Percentiles rank a stretch among this genome's conserved stretches.
These are phyloP conservation scores for Protula sp. DNA, from an alignment of 2,888 invertebrate genomes.

Conservation along the genomic window DNA sequence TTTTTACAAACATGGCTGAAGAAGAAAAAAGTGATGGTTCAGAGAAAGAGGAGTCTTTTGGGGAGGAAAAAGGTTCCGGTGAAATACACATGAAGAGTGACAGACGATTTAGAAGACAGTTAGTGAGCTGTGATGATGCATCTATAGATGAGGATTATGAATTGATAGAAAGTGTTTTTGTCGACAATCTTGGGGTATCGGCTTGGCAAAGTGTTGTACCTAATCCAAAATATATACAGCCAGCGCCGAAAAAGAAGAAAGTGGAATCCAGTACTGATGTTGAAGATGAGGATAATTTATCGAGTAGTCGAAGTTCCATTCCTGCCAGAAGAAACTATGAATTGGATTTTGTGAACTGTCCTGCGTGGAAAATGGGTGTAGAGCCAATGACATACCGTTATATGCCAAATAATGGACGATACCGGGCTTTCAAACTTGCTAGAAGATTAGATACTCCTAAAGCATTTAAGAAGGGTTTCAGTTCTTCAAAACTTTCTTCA, in stretches of 20 bases:
- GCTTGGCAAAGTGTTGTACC: neutral
- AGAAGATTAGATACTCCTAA: slow-evolving; percentile 21
- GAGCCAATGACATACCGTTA: slow-evolving; percentile 43
- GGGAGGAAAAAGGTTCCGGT: too few relatives aligned
- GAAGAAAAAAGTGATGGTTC: too few relatives aligned
- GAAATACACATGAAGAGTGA: too few relatives aligned
- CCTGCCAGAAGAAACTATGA: neutral
- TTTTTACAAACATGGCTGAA: too few relatives aligned
- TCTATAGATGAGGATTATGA: too few relatives aligned
- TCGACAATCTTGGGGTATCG: too few relatives aligned
- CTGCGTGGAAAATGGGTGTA: slow-evolving; percentile 37
- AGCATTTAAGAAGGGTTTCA: neutral
- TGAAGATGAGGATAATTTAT: neutral
- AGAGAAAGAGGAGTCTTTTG: too few relatives aligned
- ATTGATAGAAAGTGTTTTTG: too few relatives aligned
- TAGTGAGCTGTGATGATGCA: too few relatives aligned
- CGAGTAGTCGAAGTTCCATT: too few relatives aligned
- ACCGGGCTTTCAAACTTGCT: slow-evolving; percentile 34
- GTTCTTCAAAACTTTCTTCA: slow-evolving; percentile 6
- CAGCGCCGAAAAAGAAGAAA: neutral
- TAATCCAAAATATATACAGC: neutral
- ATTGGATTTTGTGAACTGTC: slow-evolving; percentile 1
- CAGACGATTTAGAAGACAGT: too few relatives aligned
- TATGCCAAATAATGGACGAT: slow-evolving; percentile 37
- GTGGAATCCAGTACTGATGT: too few relatives aligned